A percentile compares a stretch with the other conserved stretches of the same genome.
phyloP scores from a whole-genome alignment of 2,797 vertebrate genomes.

The Takifugu rubripes region DNA sequence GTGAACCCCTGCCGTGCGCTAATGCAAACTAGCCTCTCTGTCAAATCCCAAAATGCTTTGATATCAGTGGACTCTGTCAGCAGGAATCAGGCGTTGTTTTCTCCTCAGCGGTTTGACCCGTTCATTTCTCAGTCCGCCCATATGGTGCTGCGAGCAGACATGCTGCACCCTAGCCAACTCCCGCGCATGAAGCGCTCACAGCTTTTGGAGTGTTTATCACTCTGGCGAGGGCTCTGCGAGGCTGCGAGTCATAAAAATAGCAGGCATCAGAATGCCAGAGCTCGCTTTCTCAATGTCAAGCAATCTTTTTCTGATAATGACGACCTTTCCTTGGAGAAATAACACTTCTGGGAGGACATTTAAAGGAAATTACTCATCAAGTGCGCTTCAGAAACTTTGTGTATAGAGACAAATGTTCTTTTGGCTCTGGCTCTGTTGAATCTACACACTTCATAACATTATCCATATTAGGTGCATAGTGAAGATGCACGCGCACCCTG shows the following conservation, averaged over 20 bases:
- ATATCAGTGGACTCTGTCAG: constrained; percentile 2
- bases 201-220: constrained; percentile 72
- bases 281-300: constrained; percentile 50
- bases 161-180: constrained; percentile 37
- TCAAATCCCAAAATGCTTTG: constrained; percentile 5
- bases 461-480: neutral
- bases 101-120: constrained; percentile 4
- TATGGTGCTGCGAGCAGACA: constrained; percentile 12
- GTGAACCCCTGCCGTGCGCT: constrained; percentile 24
- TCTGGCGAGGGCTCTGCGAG: constrained; percentile 61
- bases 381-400: constrained; percentile 41
- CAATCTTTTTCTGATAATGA: constrained; percentile 57
- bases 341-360: constrained; percentile 35
- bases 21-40: constrained; percentile 21
- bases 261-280: constrained; percentile 56
- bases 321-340: constrained; percentile 29
- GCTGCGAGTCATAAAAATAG: constrained; percentile 72
- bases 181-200: constrained; percentile 49
- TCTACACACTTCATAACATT: constrained; percentile 19
- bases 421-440: constrained; percentile 29
- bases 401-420: constrained; percentile 47
- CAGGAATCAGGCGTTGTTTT: constrained; percentile 11
- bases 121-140: constrained; percentile 3
- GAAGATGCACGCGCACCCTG: too few relatives aligned
- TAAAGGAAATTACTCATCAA: constrained; percentile 58